phyloP scores from a whole-genome alignment of 64 coral and sea anemone genomes.

The Dendronephthya gigantea region DNA sequence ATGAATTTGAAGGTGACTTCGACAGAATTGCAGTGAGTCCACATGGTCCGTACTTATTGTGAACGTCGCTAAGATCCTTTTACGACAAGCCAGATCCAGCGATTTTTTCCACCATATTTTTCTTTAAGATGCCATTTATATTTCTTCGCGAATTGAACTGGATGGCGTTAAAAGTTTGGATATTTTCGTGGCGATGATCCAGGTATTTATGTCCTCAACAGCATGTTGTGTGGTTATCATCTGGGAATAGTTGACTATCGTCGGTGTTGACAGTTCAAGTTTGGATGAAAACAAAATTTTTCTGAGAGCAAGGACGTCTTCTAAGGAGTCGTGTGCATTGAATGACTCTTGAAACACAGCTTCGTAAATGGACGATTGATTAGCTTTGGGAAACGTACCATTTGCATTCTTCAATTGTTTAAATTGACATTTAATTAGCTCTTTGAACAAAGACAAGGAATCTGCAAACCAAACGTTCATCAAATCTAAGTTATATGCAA shows the following conservation, averaged over 20 bases:
- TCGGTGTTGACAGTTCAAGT: neutral
- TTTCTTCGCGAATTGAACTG: constrained; percentile 4
- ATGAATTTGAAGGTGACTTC: constrained; percentile 8
- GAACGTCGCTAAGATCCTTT: neutral
- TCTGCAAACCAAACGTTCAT: neutral
- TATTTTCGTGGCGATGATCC: constrained; percentile 7
- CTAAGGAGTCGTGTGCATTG: constrained; percentile 38
- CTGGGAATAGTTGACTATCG: neutral
- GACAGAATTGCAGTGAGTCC: constrained; percentile 25
- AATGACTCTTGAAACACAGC: constrained; percentile 23
- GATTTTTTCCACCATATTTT: constrained; percentile 11
- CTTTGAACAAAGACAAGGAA: neutral
- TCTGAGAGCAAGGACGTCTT: constrained; percentile 29
- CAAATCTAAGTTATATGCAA: neutral
- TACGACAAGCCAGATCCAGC: constrained; percentile 12
- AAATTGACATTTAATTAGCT: neutral
- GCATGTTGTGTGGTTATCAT: constrained; percentile 3
- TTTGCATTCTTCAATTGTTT: neutral
- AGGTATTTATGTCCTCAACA: constrained; percentile 17
- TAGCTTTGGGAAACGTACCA: neutral
- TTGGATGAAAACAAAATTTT: constrained; percentile 39
- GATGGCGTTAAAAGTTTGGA: constrained; percentile 29
- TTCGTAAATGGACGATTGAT: neutral
- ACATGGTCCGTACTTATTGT: constrained; percentile 4
- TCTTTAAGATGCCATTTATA: neutral